A percentile compares a stretch with the other conserved stretches of the same genome.
Evolutionary conservation across 2,113 vertebrate species (phyloP).

Genomic region (Phylloscopus trochilus): DNA sequence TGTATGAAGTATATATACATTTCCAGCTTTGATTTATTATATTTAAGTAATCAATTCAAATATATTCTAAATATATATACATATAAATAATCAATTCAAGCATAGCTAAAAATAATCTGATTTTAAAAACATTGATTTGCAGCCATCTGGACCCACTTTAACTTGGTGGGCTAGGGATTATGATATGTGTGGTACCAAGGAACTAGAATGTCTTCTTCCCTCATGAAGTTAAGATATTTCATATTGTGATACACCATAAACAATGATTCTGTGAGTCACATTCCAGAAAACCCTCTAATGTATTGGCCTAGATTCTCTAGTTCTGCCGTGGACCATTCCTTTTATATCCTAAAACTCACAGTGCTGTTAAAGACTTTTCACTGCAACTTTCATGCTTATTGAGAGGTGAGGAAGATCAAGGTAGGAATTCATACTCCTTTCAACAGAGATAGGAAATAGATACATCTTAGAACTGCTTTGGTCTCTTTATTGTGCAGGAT

Average conservation of each 20-base stretch:
- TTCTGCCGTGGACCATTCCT: not conserved
- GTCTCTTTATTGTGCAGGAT: not conserved
- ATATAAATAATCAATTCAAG: not conserved
- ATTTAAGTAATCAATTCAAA: not conserved
- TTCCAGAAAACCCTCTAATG: not conserved
- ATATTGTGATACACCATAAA: not conserved
- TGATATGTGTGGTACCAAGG: not conserved
- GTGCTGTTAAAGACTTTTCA: not conserved
- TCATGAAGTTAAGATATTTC: not conserved
- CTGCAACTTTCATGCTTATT: not conserved
- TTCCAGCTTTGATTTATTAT: not conserved
- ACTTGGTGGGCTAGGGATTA: not conserved
- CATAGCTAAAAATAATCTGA: not conserved
- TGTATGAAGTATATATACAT: not conserved
- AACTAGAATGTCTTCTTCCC: not conserved
- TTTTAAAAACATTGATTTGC: not conserved
- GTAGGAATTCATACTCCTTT: not conserved
- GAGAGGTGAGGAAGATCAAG: not conserved
- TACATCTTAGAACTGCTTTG: not conserved
- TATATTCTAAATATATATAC: too few relatives aligned
- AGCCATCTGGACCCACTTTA: not conserved
- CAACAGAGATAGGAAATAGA: not conserved
- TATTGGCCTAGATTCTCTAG: not conserved
- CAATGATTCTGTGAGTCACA: not conserved
- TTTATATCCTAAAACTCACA: not conserved